Base-by-base conservation (phyloP, 2,797 vertebrate genomes). In the Hemibagrus guttatus region DNA sequence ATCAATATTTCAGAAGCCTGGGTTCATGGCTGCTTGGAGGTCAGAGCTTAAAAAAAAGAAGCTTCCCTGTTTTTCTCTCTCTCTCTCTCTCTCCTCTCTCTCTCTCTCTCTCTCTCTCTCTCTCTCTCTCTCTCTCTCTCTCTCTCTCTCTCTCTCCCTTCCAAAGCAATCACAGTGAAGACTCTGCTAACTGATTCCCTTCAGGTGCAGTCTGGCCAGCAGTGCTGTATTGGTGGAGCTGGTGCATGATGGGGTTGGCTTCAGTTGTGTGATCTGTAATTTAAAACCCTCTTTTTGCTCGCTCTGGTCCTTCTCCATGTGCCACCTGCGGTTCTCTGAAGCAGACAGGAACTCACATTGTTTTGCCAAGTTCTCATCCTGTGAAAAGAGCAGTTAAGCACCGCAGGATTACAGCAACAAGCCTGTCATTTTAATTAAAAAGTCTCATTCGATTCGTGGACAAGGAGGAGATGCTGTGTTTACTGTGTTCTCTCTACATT, bases 181-280 rank as follows among this genome's bases (percentile, higher is more conserved):
- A 23, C 35, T 71, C 35, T 71, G 19, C 12, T 71, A 71, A 23
- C 76, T 39, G 54, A 79, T 39, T 39, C 31, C 54, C 59, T 59
- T 79, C 19, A 79, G 75, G 56, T 78, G 75, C 52, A 59, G 54
- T 39, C 76, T 39, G 54, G 76, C 75, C 54, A 79, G 76, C 76
- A 59, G 54, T 3, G 31, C 31, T 59, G 28, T 17, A 23, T 6
- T 39, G 76, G 54, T 79, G 54, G 35, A 78, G 19, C 75, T 35
- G 54, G 54, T 58, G 75, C 75, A 78, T 78, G 54, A 78, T 78
- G 75, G 54, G 52, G 59, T 39, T 79, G 76, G 76, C 76, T 79
- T 79, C 76, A 39, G 54, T 79, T 31, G 54, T 58, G 76, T 79
- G 54, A 79, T 54, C 76, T 39, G 54, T 59, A 35, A 59, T 79